Conservation (phyloP, 1,140 invertebrate genomes). For the Solen grandis region DNA sequence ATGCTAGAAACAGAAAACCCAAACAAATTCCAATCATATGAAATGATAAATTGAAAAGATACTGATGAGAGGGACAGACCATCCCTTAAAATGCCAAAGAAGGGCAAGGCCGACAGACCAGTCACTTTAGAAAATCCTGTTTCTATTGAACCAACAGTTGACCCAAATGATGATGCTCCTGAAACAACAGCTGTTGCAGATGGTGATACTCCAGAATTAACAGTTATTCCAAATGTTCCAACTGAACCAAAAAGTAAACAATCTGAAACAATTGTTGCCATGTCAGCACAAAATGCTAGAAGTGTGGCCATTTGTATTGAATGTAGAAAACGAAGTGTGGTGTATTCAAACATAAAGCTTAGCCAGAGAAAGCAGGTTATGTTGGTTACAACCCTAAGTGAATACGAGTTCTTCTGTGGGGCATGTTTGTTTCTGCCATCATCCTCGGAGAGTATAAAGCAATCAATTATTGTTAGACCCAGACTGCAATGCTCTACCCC, state of each 20-base stretch:
- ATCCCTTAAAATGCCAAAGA: neutral
- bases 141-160: too few species aligned
- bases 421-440: neutral
- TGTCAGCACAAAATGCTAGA: slow-evolving; percentile 7
- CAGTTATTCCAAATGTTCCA: too few species aligned
- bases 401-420: slow-evolving; percentile 5
- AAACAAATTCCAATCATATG: slow-evolving; percentile 24
- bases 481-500: neutral
- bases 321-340: neutral
- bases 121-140: too few species aligned
- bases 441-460: neutral
- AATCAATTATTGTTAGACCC: neutral
- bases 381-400: neutral
- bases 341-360: neutral
- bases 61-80: slow-evolving; percentile 17
- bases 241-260: too few species aligned
- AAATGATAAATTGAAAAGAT: slow-evolving; percentile 4
- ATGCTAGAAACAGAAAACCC: slow-evolving; percentile 27
- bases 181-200: too few species aligned
- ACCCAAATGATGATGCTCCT: too few species aligned
- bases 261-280: too few species aligned
- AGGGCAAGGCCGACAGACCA: too few species aligned
- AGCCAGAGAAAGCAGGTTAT: neutral
- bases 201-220: too few species aligned
- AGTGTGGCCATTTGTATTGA: neutral